Evolutionary conservation across 2,113 vertebrate genomes (phyloP).

Genomic region (Vidua chalybeata): DNA sequence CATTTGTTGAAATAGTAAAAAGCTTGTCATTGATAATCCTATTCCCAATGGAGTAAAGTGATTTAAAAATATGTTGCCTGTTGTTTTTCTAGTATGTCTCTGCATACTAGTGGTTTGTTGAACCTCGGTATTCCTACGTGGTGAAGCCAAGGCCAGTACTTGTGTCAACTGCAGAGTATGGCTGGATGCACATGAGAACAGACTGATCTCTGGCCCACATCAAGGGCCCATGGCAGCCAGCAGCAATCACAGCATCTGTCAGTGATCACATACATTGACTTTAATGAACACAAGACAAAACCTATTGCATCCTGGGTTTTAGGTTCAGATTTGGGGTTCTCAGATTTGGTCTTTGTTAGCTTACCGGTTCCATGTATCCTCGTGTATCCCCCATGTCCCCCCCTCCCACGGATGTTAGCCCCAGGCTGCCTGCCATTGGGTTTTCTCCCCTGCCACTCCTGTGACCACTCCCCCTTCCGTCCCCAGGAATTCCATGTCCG

Average conservation of each 20-base stretch:
- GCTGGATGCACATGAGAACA: background rate
- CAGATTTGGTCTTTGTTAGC: too few species aligned
- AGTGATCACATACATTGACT: background rate
- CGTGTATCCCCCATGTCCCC: too few species aligned
- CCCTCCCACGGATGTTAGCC: too few species aligned
- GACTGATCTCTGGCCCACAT: background rate
- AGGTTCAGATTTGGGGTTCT: too few species aligned
- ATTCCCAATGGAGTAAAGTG: background rate
- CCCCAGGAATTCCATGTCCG: too few species aligned
- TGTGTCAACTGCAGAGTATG: background rate
- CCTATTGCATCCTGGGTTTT: too few species aligned
- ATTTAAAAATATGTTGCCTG: accelerated
- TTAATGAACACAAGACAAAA: background rate
- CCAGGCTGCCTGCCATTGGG: too few species aligned
- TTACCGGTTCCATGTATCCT: too few species aligned
- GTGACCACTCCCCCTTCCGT: too few species aligned
- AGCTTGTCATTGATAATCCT: background rate
- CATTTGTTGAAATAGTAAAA: background rate
- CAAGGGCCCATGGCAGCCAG: background rate
- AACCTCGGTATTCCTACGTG: background rate
- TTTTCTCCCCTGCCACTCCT: too few species aligned
- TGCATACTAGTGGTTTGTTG: background rate
- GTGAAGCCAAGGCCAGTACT: background rate
- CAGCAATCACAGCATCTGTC: background rate
- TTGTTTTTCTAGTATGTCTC: background rate